Evolutionary conservation across 2,113 vertebrate species (phyloP), one percentile per base, ranked within the genome.

Genomic region (Varanus salvator): DNA sequence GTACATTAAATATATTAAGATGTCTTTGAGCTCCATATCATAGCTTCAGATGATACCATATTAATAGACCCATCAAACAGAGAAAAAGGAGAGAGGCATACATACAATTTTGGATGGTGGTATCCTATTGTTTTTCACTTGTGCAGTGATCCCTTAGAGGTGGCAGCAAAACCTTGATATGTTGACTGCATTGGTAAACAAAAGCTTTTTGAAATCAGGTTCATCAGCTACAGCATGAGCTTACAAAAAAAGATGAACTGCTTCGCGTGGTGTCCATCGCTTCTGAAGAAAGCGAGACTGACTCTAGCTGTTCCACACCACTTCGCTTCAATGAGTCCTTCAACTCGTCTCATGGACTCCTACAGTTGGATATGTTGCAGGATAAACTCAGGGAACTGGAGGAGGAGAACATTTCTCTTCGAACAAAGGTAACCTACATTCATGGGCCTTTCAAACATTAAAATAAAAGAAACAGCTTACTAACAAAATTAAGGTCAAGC

Each of bases 201-300:
- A 80, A 23, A 71, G 25, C 1, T 83, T 87, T 78, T 92, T 85
- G 60, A 72, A n/a, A 29, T 1, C 95, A 99, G 99, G 98, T 99
- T 89, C 98, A 99, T 93, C 99, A 99, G 95, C 97, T 99, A 77
- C 98, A 99, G 94, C 99, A 99, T 84, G 99, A 99, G 66, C 96
- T 99, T 57, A 95, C 97, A 0, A 99, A 99, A 96, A 99, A 99
- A 95, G 99, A 99, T 4, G 99, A 99, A 90, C 93, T 99, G 85
- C 97, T 99, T 90, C 98, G 98, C 1, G 97, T 99, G 75, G 98
- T 99, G 87, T 99, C 99, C 14, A 98, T 97, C 21, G 98, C 98
- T 66, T 98, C 98, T 0, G 99, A 99, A 96, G 99, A 99, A 95
- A 99, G 98, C 0, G 99, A 99, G 93, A 98, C 98, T 0, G 99